Base-by-base conservation (phyloP, 2,797 vertebrate species). In the Anabas testudineus region DNA sequence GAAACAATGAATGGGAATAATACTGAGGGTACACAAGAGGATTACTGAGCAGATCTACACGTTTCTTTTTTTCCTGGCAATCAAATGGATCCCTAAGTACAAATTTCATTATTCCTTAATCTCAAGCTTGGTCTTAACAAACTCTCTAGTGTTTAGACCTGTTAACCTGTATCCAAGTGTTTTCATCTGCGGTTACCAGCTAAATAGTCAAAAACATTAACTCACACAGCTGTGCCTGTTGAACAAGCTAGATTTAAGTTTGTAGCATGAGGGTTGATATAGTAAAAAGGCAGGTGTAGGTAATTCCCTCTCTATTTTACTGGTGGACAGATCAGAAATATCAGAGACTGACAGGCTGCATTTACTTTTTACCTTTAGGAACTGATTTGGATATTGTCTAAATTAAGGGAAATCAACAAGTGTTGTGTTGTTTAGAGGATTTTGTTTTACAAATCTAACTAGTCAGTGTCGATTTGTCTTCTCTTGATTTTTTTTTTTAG, bases 1-100 rank as follows among this genome's bases (percentile, higher is more conserved):
- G 56, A 67, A 63, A 51, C 5, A 53, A 67, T 45, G 73, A 68
- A 58, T 71, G 13, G 71, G 73, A 86, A 80, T 79, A 80, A 56
- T 37, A 53, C 43, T 34, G 46, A 53, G 69, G 83, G 84, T 71
- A 81, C 57, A 59, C 55, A 56, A 10, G 51, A 76, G 74, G 69
- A 80, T 71, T 58, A 70, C 48, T 26, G 58, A 30, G 51, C 52
- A 75, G 69, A 85, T 85, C 78, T 71, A 76, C 75, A 81, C 59
- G 81, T 82, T n/a, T n/a, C n/a, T 74, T 73, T 65, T 62, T 58
- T 32, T 73, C 30, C 43, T 54, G 55, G 45, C 49, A 12, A 51
- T 73, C 49, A 51, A 24, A 53, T 26, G n/a, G 24, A 69, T 39
- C n/a, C 65, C 55, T 60, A 65, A 81, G 79, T 63, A 52, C 60